phyloP scores from a whole-genome alignment of 2,113 vertebrate species.

The Pseudorhombus dupliciocellatus region DNA sequence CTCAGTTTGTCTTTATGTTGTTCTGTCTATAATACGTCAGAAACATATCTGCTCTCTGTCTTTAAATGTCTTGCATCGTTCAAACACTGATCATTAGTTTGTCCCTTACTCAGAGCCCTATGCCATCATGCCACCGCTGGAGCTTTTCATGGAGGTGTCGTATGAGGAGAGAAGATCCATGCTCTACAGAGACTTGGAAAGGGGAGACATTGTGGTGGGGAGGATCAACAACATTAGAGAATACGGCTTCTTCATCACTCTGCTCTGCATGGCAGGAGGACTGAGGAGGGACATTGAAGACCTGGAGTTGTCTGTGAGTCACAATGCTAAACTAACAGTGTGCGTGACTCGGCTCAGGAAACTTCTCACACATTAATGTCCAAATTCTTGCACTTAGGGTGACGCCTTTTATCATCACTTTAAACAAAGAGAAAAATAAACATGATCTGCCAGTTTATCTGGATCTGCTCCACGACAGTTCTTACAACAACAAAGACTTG shows the following conservation, averaged over 20 bases:
- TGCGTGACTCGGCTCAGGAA: background rate
- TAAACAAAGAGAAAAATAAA: no score
- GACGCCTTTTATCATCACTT: no score
- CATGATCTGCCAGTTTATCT: no score
- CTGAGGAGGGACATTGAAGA: constrained; percentile 89
- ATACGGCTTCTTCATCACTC: constrained; percentile 96
- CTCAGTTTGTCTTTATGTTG: background rate
- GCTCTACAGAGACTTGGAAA: constrained; percentile 93
- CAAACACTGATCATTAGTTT: background rate
- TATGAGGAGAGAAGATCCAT: constrained; percentile 86
- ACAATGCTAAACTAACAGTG: background rate
- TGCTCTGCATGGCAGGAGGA: constrained; percentile 89
- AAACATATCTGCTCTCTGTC: background rate
- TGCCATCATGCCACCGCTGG: constrained; percentile 93
- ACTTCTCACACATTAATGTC: no score
- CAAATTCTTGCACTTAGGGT: no score
- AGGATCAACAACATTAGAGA: constrained; percentile 93
- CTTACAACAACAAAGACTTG: no score
- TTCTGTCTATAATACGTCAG: background rate
- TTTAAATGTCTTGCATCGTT: no score
- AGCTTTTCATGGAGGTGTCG: constrained; percentile 92
- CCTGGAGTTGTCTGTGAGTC: constrained; percentile 90
- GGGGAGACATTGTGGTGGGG: constrained; percentile 91
- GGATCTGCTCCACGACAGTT: no score
- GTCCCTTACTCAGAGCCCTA: constrained; percentile 83